Evolutionary conservation across 1,140 invertebrate species (phyloP).

Genomic region (Proales similis): DNA sequence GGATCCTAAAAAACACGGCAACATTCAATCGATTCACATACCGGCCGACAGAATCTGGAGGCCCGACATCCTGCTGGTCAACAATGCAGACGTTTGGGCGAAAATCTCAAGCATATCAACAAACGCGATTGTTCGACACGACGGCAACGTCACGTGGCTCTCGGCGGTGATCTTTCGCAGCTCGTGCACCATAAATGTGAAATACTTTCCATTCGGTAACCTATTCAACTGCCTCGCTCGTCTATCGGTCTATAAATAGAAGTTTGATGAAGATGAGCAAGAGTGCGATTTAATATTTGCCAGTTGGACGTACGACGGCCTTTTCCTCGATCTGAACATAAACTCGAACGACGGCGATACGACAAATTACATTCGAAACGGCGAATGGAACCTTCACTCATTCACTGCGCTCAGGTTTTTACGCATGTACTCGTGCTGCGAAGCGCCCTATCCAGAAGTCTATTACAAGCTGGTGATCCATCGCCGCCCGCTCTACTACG

Average conservation of each 20-base stretch:
- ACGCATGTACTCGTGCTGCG: conserved; percentile 65
- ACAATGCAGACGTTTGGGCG: conserved; percentile 31
- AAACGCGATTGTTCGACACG: conserved; percentile 53
- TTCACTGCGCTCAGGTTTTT: conserved; percentile 65
- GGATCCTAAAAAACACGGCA: conserved; percentile 40
- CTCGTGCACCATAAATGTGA: conserved; percentile 55
- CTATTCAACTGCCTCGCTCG: conserved; percentile 62
- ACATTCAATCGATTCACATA: conserved; percentile 39
- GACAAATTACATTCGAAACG: conserved; percentile 54
- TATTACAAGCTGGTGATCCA: conserved; percentile 58
- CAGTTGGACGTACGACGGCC: conserved; percentile 43
- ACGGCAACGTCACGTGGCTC: conserved; percentile 56
- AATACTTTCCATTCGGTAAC: conserved; percentile 56
- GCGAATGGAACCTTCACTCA: conserved; percentile 60
- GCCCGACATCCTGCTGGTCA: conserved; percentile 39
- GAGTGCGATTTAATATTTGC: conserved; percentile 47
- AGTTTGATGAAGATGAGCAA: conserved; percentile 91
- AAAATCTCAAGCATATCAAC: conserved; percentile 42
- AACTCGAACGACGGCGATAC: conserved; percentile 47
- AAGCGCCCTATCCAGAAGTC: conserved; percentile 49
- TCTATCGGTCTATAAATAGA: conserved; percentile 89
- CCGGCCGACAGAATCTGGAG: conserved; percentile 40
- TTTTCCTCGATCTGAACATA: conserved; percentile 40
- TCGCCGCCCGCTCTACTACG: conserved; percentile 76
- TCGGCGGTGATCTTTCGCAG: conserved; percentile 56